A percentile compares a stretch with the other conserved stretches of the same genome.
phyloP scores from a whole-genome alignment of 2,888 invertebrate species.

The Rotaria macrura region DNA sequence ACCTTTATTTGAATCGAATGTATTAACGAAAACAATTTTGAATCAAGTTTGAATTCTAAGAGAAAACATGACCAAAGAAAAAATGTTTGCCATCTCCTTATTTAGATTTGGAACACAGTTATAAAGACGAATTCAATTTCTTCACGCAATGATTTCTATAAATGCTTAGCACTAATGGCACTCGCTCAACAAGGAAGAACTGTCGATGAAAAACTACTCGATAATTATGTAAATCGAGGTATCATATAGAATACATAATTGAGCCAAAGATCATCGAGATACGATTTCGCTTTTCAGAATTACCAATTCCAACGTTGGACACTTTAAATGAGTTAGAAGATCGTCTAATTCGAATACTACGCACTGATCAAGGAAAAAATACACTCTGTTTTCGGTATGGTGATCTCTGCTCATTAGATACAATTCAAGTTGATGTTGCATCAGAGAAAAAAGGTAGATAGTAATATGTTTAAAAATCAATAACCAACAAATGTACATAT shows the following conservation, averaged over 20 bases:
- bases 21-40: not conserved
- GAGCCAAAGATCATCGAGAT: not conserved
- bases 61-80: not conserved
- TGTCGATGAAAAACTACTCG: conserved; percentile 47
- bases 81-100: not conserved
- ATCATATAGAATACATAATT: not conserved
- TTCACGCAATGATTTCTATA: conserved; percentile 48
- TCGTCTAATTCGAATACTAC: conserved; percentile 40
- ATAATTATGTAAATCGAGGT: conserved; percentile 48
- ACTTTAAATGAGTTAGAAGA: conserved; percentile 45
- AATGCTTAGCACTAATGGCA: conserved; percentile 49
- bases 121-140: conserved; percentile 46
- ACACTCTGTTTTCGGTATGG: conserved; percentile 43
- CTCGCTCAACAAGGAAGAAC: conserved; percentile 50
- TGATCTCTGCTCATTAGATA: conserved; percentile 46
- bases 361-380: conserved; percentile 45
- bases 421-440: conserved; percentile 48
- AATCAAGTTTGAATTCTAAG: not conserved
- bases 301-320: conserved; percentile 48
- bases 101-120: conserved; percentile 49
- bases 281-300: conserved; percentile 39
- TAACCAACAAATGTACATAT: too few species aligned
- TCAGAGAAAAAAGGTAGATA: conserved; percentile 50
- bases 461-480: too few species aligned
- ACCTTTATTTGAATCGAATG: not conserved